A percentile compares a stretch with the other conserved stretches of the same genome.
phyloP scores from a whole-genome alignment of 1,140 invertebrate species.

The Bombus breviceps region DNA sequence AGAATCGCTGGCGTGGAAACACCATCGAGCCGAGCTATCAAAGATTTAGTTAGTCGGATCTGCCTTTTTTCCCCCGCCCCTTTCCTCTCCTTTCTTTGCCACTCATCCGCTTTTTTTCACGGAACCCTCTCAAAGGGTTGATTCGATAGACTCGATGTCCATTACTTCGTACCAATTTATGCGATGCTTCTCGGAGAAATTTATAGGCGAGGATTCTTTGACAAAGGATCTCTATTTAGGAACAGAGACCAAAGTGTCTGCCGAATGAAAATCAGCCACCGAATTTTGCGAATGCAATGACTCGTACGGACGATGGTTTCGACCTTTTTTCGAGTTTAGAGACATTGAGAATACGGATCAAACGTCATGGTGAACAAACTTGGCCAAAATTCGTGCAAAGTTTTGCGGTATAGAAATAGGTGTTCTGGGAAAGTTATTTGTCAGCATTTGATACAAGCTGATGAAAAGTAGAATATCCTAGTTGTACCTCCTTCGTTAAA shows the following conservation, averaged over 20 bases:
- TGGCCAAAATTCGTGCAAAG: too few relatives aligned
- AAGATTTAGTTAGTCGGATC: slow-evolving; percentile 34
- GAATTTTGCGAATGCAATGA: slow-evolving; percentile 2
- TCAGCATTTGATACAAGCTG: too few relatives aligned
- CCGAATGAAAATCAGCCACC: not conserved
- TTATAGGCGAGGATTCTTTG: slow-evolving; percentile 12
- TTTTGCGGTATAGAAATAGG: too few relatives aligned
- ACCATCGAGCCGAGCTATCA: slow-evolving; percentile 17
- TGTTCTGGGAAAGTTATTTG: too few relatives aligned
- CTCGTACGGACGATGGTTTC: too few relatives aligned
- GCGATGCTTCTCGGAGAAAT: slow-evolving; percentile 6
- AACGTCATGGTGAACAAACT: not conserved
- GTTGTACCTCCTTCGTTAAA: not conserved
- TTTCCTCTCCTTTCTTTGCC: too few relatives aligned
- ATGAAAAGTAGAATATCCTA: too few relatives aligned
- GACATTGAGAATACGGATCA: not conserved
- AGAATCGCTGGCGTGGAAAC: slow-evolving; percentile 42
- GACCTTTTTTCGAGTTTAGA: not conserved
- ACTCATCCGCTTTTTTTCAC: not conserved
- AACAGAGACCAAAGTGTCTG: too few relatives aligned
- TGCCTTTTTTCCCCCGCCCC: not conserved
- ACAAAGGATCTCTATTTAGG: not conserved
- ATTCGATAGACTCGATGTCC: slow-evolving; percentile 12
- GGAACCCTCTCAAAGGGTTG: slow-evolving; percentile 20
- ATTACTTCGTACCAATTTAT: slow-evolving; percentile 33